phyloP scores from a whole-genome alignment of 2,888 invertebrate genomes.

The Phytoseiulus persimilis region DNA sequence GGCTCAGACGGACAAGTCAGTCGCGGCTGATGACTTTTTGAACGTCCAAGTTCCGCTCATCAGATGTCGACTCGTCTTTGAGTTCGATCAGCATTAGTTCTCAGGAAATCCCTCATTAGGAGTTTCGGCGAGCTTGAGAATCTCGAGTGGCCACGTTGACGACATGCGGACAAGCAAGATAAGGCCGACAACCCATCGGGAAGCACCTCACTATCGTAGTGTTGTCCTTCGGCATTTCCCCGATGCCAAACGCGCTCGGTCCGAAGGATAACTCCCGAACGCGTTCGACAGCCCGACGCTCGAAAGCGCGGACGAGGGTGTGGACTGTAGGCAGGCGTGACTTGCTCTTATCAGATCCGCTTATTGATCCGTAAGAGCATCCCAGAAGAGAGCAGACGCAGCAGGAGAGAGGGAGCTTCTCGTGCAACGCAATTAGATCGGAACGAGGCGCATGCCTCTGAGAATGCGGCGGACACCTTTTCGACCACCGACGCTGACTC shows the following conservation, averaged over 20 bases:
- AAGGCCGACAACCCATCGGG: neutral
- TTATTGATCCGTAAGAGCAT: neutral
- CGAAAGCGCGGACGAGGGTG: neutral
- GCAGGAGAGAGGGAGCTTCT: neutral
- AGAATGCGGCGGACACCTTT: no score
- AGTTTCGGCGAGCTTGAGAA: no score
- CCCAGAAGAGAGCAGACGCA: neutral
- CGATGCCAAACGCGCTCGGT: neutral
- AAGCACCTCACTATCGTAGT: neutral
- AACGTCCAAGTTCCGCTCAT: no score
- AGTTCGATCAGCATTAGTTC: no score
- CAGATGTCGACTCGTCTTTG: no score
- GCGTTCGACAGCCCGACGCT: neutral
- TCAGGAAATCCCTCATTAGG: no score
- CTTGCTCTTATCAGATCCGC: neutral
- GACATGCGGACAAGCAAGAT: neutral
- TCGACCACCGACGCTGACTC: no score
- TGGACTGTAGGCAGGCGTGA: neutral
- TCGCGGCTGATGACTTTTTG: no score
- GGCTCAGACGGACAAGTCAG: no score
- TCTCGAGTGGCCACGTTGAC: no score
- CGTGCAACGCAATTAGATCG: neutral
- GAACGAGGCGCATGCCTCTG: neutral
- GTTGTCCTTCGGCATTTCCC: neutral
- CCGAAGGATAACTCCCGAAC: neutral